phyloP scores from a whole-genome alignment of 2,797 vertebrate species.

The Spinus pinus region DNA sequence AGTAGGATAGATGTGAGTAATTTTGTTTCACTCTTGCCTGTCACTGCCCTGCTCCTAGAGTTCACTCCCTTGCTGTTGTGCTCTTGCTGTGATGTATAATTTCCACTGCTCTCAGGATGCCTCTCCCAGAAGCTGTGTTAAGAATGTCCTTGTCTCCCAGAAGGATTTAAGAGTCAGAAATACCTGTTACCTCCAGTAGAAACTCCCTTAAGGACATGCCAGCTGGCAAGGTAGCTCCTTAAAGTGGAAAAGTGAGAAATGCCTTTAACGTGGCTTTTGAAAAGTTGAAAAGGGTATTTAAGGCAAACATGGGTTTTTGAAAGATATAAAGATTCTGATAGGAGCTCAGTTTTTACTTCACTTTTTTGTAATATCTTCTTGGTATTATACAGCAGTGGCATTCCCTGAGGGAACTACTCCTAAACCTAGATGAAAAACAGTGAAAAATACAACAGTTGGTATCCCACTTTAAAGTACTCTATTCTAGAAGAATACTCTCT shows the following conservation, averaged over 20 bases:
- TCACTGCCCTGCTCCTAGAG: neutral
- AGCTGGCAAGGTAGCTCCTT: neutral
- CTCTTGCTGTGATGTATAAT: neutral
- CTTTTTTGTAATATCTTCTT: neutral
- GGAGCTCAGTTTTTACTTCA: neutral
- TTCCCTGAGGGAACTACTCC: neutral
- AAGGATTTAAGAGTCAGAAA: neutral
- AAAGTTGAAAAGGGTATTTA: neutral
- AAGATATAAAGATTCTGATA: neutral
- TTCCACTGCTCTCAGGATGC: neutral
- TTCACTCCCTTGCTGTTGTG: neutral
- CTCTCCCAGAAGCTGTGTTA: neutral
- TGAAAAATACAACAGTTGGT: neutral
- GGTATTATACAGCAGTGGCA: neutral
- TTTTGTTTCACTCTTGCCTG: neutral
- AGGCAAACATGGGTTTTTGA: neutral
- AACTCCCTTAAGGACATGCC: neutral
- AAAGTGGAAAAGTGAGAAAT: neutral
- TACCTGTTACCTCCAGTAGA: neutral
- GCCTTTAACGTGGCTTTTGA: neutral
- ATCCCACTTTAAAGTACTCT: neutral
- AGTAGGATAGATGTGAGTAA: neutral
- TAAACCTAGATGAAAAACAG: conserved; percentile 2
- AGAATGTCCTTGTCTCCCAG: neutral
- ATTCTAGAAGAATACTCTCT: neutral